Conservation (phyloP, 2,888 invertebrate genomes). For the Polyommatus icarus region DNA sequence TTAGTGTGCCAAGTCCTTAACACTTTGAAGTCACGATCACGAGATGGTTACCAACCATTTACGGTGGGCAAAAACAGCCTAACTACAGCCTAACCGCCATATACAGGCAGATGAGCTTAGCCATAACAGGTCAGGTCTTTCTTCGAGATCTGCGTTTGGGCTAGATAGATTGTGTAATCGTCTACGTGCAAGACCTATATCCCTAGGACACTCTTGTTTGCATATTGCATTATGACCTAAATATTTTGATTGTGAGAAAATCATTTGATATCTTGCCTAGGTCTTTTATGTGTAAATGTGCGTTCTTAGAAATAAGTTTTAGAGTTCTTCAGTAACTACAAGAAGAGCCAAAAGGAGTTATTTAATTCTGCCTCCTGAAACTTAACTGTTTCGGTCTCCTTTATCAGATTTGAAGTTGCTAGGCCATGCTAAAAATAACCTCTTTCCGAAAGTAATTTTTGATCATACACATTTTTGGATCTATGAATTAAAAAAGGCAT, state of each 20-base stretch:
- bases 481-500: too few species aligned
- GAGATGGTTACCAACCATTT: constrained; percentile 38
- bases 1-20: constrained; percentile 35
- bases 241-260: constrained; percentile 17
- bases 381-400: too few species aligned
- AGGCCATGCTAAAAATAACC: too few species aligned
- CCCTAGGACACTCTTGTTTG: constrained; percentile 27
- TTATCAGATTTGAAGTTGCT: too few species aligned
- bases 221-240: neutral
- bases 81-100: constrained; percentile 38
- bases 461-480: too few species aligned
- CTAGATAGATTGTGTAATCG: constrained; percentile 41
- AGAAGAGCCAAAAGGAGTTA: too few species aligned
- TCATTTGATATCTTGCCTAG: neutral
- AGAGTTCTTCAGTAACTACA: neutral
- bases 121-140: constrained; percentile 42
- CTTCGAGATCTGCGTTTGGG: constrained; percentile 42
- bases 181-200: constrained; percentile 28
- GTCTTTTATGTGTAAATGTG: neutral
- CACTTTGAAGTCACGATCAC: constrained; percentile 35
- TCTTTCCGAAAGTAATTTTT: too few species aligned
- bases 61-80: constrained; percentile 38
- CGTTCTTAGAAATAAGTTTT: neutral
- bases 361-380: too few species aligned
- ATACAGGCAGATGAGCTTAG: constrained; percentile 45